phyloP scores from a whole-genome alignment of 2,888 invertebrate genomes.

The Molorchus minor region DNA sequence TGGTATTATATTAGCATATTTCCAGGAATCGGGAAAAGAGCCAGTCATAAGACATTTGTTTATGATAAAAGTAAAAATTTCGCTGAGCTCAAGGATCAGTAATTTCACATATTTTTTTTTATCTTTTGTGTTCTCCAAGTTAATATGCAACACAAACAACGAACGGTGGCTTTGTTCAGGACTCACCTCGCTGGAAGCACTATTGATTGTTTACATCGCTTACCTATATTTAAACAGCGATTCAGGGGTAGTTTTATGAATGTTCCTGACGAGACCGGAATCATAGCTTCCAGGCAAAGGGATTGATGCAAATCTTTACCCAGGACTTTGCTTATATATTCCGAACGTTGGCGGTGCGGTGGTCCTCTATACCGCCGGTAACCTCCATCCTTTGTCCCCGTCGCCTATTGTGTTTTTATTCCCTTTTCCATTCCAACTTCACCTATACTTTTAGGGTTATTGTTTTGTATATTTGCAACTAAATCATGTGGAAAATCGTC shows the following conservation, averaged over 20 bases:
- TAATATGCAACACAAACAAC: slow-evolving; percentile 26
- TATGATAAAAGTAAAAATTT: not conserved
- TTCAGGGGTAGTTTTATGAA: slow-evolving; percentile 55
- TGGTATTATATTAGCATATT: not conserved
- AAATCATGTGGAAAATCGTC: slow-evolving; percentile 53
- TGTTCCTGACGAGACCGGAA: slow-evolving; percentile 49
- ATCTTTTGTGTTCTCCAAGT: slow-evolving; percentile 20
- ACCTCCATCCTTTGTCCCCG: slow-evolving; percentile 45
- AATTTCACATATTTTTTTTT: too few species aligned
- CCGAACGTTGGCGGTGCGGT: slow-evolving; percentile 19
- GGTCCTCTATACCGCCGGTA: slow-evolving; percentile 35
- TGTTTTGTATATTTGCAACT: slow-evolving; percentile 54
- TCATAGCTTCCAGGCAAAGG: slow-evolving; percentile 44
- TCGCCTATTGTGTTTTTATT: slow-evolving; percentile 51
- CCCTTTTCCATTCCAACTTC: slow-evolving; percentile 49
- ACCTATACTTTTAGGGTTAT: slow-evolving; percentile 56
- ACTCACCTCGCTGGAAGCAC: slow-evolving; percentile 42
- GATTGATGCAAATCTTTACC: slow-evolving; percentile 48
- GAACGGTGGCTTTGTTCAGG: slow-evolving; percentile 43
- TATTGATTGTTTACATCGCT: slow-evolving; percentile 53
- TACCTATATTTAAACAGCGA: slow-evolving; percentile 56
- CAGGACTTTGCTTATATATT: slow-evolving; percentile 36
- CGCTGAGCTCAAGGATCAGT: not conserved
- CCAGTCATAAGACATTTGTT: not conserved
- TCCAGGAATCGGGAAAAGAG: not conserved